Percentiles rank a stretch among this genome's conserved stretches.
Evolutionary conservation across 2,888 invertebrate genomes (phyloP).

Genomic region (Adineta ricciae): DNA sequence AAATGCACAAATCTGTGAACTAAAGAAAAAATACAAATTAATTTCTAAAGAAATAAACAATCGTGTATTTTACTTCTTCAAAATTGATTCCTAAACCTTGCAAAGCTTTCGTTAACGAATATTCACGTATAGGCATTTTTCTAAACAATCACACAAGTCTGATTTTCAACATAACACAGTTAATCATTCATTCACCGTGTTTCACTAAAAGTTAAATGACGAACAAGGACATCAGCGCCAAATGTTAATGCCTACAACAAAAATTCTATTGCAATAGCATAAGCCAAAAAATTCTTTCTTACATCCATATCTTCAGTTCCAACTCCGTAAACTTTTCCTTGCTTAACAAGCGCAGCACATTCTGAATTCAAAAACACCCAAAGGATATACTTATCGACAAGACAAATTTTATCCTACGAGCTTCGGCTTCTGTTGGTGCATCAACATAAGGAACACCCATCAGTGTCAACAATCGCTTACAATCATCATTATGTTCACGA

Average conservation of each 20-base stretch:
- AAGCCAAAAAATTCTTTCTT: background rate
- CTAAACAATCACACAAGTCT: slow-evolving; percentile 38
- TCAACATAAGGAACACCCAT: slow-evolving; percentile 93
- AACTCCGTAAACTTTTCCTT: slow-evolving; percentile 75
- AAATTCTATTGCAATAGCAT: background rate
- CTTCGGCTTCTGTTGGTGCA: slow-evolving; percentile 31
- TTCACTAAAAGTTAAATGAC: slow-evolving; percentile 90
- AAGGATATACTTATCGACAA: too few species aligned
- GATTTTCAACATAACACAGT: too few species aligned
- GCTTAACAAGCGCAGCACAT: slow-evolving; percentile 82
- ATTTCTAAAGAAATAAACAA: too few species aligned
- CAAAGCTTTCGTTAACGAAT: slow-evolving; percentile 70
- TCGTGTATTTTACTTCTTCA: slow-evolving; percentile 62
- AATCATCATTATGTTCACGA: slow-evolving; percentile 73
- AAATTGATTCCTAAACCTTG: slow-evolving; percentile 67
- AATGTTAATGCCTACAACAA: slow-evolving; percentile 65
- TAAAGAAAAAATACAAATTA: slow-evolving; percentile 45
- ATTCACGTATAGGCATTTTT: slow-evolving; percentile 96
- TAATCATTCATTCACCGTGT: slow-evolving; percentile 57
- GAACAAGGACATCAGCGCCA: slow-evolving; percentile 72
- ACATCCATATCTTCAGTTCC: slow-evolving; percentile 99
- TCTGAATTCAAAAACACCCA: slow-evolving; percentile 49
- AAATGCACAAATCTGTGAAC: slow-evolving; percentile 94
- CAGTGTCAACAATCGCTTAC: slow-evolving; percentile 69
- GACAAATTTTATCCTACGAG: background rate